These are phyloP conservation scores for Eristalinus aeneus DNA, from an alignment of 2,888 invertebrate genomes.

Conservation along the genomic window DNA sequence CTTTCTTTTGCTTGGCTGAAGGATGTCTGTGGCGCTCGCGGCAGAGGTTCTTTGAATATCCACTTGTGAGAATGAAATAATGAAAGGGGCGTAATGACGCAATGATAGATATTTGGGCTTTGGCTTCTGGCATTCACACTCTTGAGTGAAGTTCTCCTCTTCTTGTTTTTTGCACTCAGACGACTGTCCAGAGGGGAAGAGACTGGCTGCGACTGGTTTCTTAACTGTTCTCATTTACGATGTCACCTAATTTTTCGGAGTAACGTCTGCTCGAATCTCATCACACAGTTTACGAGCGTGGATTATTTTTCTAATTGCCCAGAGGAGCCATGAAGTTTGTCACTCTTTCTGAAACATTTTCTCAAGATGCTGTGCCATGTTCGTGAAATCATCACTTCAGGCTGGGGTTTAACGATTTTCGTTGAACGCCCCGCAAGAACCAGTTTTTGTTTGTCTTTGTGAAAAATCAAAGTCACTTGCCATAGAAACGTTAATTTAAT, in stretches of 20 bases:
- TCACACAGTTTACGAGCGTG: neutral
- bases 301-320: neutral
- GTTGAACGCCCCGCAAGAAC: neutral
- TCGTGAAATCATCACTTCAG: too few species aligned
- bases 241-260: neutral
- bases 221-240: neutral
- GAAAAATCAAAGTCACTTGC: neutral
- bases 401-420: too few species aligned
- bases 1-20: neutral
- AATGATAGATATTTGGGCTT: neutral
- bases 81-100: neutral
- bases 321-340: too few species aligned
- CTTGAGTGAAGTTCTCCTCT: neutral
- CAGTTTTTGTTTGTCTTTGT: neutral
- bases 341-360: neutral
- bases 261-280: neutral
- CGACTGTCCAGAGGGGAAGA: too few species aligned
- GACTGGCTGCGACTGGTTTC: neutral
- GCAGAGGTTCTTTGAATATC: neutral
- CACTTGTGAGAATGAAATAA: neutral
- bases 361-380: too few species aligned
- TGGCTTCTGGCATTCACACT: neutral
- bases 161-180: too few species aligned
- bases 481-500: slow-evolving; percentile 22
- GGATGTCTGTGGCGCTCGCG: neutral